phyloP scores from a whole-genome alignment of 2,888 invertebrate species.

The Agrenia bidenticulata region DNA sequence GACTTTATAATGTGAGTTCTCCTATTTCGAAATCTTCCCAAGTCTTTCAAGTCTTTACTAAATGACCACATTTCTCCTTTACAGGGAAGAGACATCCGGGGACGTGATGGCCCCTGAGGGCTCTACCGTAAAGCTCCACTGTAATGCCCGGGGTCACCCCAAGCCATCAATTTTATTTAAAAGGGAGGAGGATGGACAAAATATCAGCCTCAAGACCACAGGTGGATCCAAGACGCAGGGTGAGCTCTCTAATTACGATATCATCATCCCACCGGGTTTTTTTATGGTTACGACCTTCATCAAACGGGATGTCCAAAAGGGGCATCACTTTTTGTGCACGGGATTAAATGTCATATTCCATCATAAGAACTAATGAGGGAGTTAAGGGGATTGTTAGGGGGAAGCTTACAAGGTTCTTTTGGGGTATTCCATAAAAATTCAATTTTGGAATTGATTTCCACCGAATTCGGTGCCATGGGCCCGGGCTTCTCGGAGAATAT shows the following conservation, averaged over 20 bases:
- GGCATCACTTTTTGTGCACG: background rate
- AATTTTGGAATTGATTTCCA: slow-evolving; percentile 40
- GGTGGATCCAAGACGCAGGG: slow-evolving; percentile 67
- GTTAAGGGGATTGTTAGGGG: slow-evolving; percentile 53
- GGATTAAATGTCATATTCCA: background rate
- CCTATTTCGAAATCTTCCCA: no score
- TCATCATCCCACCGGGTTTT: no score
- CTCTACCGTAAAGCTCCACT: slow-evolving; percentile 61
- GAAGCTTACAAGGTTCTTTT: background rate
- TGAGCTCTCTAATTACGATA: no score
- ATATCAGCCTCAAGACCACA: slow-evolving; percentile 76
- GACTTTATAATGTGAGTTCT: no score
- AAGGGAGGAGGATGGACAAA: slow-evolving; percentile 72
- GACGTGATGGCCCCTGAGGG: slow-evolving; percentile 87
- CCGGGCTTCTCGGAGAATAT: background rate
- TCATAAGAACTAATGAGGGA: slow-evolving; percentile 8
- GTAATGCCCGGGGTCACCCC: slow-evolving; percentile 76
- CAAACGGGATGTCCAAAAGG: no score
- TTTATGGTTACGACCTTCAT: background rate
- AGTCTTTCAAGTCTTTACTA: no score
- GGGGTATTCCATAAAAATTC: slow-evolving; percentile 32
- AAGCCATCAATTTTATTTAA: slow-evolving; percentile 79
- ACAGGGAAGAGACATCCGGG: slow-evolving; percentile 78
- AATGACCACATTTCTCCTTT: no score
- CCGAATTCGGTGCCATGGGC: slow-evolving; percentile 28